A percentile compares a stretch with the other conserved stretches of the same genome.
phyloP scores from a whole-genome alignment of 2,888 invertebrate genomes.

The Chaetoderma sp. region DNA sequence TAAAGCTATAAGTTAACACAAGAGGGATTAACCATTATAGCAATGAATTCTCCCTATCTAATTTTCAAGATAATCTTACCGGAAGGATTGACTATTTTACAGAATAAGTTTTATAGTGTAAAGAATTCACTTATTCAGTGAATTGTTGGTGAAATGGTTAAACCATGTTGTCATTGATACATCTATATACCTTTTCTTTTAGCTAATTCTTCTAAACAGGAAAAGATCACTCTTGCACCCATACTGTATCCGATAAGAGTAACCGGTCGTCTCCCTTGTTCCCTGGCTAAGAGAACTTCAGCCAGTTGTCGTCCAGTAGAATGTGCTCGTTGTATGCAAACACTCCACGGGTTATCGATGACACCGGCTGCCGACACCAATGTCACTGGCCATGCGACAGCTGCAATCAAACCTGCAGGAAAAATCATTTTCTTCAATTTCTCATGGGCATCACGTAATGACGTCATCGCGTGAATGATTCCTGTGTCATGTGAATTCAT shows the following conservation, averaged over 20 bases:
- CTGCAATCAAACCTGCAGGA: constrained; percentile 74
- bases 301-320: constrained; percentile 77
- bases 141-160: no score
- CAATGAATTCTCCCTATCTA: no score
- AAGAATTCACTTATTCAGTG: no score
- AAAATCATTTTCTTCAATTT: no score
- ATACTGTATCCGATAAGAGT: constrained; percentile 77
- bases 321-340: constrained; percentile 75
- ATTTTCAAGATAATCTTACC: no score
- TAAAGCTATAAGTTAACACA: no score
- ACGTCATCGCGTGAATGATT: no score
- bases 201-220: constrained; percentile 74
- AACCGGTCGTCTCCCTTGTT: constrained; percentile 75
- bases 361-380: constrained; percentile 72
- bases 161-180: no score
- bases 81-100: no score
- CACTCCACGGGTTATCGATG: constrained; percentile 78
- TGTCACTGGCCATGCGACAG: constrained; percentile 77
- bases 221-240: constrained; percentile 78
- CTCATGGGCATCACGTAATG: no score
- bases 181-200: constrained; percentile 67
- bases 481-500: background rate
- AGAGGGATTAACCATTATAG: no score
- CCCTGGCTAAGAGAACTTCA: constrained; percentile 75
- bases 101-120: no score